Evolutionary conservation across 2,888 invertebrate species (phyloP), one percentile per base, ranked within the genome.

Genomic region (Agrochola macilenta): DNA sequence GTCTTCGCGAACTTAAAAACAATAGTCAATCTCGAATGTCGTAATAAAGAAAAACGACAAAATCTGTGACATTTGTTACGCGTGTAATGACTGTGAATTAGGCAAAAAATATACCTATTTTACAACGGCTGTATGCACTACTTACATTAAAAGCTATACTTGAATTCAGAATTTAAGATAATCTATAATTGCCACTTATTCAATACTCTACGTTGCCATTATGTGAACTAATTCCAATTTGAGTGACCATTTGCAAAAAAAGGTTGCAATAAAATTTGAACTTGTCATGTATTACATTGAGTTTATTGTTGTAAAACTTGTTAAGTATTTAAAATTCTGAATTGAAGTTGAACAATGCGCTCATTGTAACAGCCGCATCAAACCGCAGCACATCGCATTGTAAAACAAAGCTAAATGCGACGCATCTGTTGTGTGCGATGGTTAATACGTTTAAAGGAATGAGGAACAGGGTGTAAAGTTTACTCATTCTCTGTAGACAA

Each of bases 1-100:
- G 52, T 30, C 5, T 74, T 76, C 12, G 65, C 39, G 72, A 70
- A 1, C 57, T 69, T 52, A 46, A 57, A 17, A 0, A 64, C n/a
- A 26, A 63, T 1, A n/a, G 12, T 5, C 4, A 14, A 30, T 30
- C 2, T 26, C 14, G 26, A 58, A 20, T 58, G 52, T 61, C 35
- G 1, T 5, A n/a, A 0, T 2, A 14, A 23, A n/a, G n/a, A 5
- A 49, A 35, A 30, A 11, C 0, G 12, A 43, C 8, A 20, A 12
- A 5, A 0, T 23, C 9, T 11, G 7, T 46, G 20, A 46, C 23
- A 30, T 23, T 30, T 68, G 14, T 35, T 26, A 20, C 46, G n/a
- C 17, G 20, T 35, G 20, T 69, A 1, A n/a, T 23, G 26, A 30
- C 12, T n/a, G 20, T 12, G 3, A 17, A 35, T 23, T 54, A 54